phyloP scores from a whole-genome alignment of 1,140 invertebrate species.

The Conopomorpha cramerella region DNA sequence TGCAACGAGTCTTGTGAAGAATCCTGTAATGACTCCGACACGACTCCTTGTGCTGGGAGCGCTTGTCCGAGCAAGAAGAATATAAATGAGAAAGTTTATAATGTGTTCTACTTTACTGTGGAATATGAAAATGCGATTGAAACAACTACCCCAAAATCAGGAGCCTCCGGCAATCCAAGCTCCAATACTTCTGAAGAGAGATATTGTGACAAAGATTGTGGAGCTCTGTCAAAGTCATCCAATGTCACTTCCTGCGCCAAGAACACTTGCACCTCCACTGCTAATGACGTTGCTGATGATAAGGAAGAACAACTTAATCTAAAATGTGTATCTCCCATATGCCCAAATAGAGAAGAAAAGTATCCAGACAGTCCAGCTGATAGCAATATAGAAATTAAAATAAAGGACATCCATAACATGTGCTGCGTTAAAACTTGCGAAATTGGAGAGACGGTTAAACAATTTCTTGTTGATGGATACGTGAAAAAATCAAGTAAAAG shows the following conservation, averaged over 20 bases:
- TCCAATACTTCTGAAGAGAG: constrained; percentile 12
- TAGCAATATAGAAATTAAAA: constrained; percentile 28
- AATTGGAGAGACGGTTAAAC: constrained; percentile 34
- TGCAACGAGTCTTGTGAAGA: constrained; percentile 28
- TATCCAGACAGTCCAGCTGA: constrained; percentile 36
- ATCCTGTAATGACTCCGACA: constrained; percentile 15
- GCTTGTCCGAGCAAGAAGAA: constrained; percentile 21
- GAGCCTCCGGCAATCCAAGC: constrained; percentile 4
- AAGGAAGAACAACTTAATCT: constrained; percentile 5
- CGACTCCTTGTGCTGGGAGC: constrained; percentile 20
- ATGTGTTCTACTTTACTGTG: constrained; percentile 45
- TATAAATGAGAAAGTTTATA: no score
- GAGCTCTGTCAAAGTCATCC: constrained; percentile 19
- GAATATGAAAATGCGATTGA: constrained; percentile 26
- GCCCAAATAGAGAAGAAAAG: constrained; percentile 11
- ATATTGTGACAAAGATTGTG: constrained; percentile 33
- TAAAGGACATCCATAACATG: constrained; percentile 33
- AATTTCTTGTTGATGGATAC: constrained; percentile 30
- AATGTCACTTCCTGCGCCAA: constrained; percentile 29
- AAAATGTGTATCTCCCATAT: constrained; percentile 17
- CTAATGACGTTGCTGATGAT: constrained; percentile 7
- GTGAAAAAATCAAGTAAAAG: constrained; percentile 17
- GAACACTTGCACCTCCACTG: constrained; percentile 20
- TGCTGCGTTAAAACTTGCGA: constrained; percentile 39
- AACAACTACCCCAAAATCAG: constrained; percentile 6